These are phyloP conservation scores for Lordiphosa stackelbergi DNA, from an alignment of 1,140 invertebrate species.

Conservation along the genomic window DNA sequence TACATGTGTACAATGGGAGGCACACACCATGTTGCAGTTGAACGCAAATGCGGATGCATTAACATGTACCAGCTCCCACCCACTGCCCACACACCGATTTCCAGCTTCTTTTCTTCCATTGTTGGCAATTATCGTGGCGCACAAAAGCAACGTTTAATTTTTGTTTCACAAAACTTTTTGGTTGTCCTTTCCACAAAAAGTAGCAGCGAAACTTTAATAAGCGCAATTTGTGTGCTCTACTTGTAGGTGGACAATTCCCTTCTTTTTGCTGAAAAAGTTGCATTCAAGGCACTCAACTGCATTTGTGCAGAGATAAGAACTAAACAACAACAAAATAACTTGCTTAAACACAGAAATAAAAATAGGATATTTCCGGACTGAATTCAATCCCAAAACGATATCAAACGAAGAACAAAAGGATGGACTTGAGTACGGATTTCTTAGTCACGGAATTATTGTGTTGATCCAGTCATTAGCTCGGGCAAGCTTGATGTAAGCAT, in stretches of 20 bases:
- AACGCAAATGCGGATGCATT: slow-evolving; percentile 59
- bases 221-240: slow-evolving; percentile 40
- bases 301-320: slow-evolving; percentile 19
- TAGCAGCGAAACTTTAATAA: slow-evolving; percentile 71
- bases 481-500: no score
- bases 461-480: no score
- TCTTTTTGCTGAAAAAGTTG: no score
- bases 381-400: no score
- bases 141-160: slow-evolving; percentile 70
- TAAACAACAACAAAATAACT: slow-evolving; percentile 1
- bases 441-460: no score
- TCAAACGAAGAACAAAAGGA: no score
- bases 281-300: background rate
- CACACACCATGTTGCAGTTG: slow-evolving; percentile 38
- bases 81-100: slow-evolving; percentile 4
- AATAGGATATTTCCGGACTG: no score
- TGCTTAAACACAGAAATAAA: background rate
- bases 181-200: slow-evolving; percentile 32
- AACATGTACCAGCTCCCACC: slow-evolving; percentile 32
- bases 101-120: slow-evolving; percentile 49
- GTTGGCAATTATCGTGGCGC: slow-evolving; percentile 65
- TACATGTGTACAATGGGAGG: slow-evolving; percentile 30
- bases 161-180: slow-evolving; percentile 60
- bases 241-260: no score
- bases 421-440: no score